These are phyloP conservation scores for Halictus quadricinctus DNA, from an alignment of 2,888 invertebrate genomes.

Conservation along the genomic window DNA sequence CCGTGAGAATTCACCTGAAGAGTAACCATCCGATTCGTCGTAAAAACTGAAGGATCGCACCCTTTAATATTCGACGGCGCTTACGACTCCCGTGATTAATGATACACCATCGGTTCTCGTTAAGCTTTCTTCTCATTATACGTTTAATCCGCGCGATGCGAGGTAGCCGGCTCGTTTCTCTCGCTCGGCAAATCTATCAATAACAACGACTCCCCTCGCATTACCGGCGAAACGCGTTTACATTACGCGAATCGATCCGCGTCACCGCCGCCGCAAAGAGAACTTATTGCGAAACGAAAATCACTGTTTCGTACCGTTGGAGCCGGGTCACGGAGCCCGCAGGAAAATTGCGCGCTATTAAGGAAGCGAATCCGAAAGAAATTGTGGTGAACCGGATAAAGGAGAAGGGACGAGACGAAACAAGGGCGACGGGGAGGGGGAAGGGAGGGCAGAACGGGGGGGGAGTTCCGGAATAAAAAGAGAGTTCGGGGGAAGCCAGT, in stretches of 20 bases:
- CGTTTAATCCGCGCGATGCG: not conserved
- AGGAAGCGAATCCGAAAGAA: conserved; percentile 47
- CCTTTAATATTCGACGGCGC: conserved; percentile 30
- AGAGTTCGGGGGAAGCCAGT: conserved; percentile 66
- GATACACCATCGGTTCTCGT: conserved; percentile 24
- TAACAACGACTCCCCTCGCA: conserved; percentile 4
- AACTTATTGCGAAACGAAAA: conserved; percentile 33
- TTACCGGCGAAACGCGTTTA: not conserved
- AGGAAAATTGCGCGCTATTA: conserved; percentile 43
- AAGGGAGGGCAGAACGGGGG: not conserved
- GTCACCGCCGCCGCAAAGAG: not conserved
- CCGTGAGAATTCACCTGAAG: not conserved
- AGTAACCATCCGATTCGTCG: not conserved
- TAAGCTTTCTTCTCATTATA: conserved; percentile 36
- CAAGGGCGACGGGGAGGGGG: conserved; percentile 23
- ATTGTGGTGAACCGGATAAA: conserved; percentile 38
- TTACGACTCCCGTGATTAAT: conserved; percentile 40
- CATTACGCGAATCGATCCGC: conserved; percentile 6
- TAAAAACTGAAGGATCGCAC: not conserved
- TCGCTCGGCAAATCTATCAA: not conserved
- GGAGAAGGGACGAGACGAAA: not conserved
- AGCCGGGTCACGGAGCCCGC: not conserved
- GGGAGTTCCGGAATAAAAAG: conserved; percentile 37
- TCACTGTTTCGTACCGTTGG: not conserved
- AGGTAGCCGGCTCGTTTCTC: not conserved